Evolutionary conservation across 2,797 vertebrate genomes (phyloP).

Genomic region (Artibeus lituratus): DNA sequence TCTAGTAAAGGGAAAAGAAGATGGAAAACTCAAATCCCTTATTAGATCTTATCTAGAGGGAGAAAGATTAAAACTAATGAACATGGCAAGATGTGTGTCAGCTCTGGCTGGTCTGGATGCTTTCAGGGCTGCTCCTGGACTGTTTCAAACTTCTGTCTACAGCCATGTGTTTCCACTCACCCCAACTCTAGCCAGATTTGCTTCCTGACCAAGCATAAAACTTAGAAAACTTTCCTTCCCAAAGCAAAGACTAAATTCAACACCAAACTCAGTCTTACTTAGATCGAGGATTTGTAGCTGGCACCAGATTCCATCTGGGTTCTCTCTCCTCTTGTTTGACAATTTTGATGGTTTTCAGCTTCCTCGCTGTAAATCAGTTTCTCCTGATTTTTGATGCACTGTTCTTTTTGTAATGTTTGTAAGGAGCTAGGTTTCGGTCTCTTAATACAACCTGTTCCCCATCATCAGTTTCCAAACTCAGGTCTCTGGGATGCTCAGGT

Average conservation of each 20-base stretch:
- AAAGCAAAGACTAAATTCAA: background rate
- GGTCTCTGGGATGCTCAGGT: background rate
- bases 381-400: background rate
- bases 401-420: background rate
- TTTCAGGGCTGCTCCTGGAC: background rate
- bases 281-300: background rate
- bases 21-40: constrained; percentile 69
- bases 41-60: constrained; percentile 66
- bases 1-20: constrained; percentile 65
- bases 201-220: background rate
- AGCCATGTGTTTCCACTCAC: background rate
- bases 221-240: background rate
- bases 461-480: background rate
- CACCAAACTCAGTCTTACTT: background rate
- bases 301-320: background rate
- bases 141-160: background rate
- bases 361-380: background rate
- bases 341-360: background rate
- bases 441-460: background rate
- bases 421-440: background rate
- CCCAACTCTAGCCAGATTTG: background rate
- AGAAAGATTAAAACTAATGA: constrained; percentile 70
- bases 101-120: constrained; percentile 30
- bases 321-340: background rate
- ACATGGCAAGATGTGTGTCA: constrained; percentile 44